Conservation (phyloP, 2,888 invertebrate species). For the Dynastes maya region DNA sequence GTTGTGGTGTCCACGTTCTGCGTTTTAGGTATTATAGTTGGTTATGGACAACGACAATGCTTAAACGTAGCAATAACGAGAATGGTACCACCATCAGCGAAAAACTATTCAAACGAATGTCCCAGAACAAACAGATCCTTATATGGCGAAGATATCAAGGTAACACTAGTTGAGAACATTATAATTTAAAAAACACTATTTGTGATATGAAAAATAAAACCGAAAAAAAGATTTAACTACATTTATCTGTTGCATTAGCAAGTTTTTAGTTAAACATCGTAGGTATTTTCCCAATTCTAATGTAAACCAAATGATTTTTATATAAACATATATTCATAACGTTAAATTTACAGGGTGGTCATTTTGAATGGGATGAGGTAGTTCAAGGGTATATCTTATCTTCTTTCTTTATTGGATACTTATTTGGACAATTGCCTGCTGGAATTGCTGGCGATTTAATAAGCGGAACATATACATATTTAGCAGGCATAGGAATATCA, state of each 20-base stretch:
- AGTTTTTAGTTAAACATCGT: too few species aligned
- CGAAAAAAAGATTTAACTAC: too few species aligned
- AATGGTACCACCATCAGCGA: background rate
- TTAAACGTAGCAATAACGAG: conserved; percentile 20
- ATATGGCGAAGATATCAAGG: background rate
- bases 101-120: conserved; percentile 3
- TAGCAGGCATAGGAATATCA: conserved; percentile 16
- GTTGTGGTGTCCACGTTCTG: conserved; percentile 11
- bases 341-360: conserved; percentile 13
- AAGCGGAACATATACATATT: conserved; percentile 9
- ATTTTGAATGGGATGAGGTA: conserved; percentile 1
- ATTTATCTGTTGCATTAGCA: too few species aligned
- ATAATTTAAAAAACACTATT: background rate
- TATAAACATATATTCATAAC: too few species aligned
- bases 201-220: too few species aligned
- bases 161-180: background rate
- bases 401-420: conserved; percentile 18
- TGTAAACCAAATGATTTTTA: too few species aligned
- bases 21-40: conserved; percentile 17
- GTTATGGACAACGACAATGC: conserved; percentile 19
- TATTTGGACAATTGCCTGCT: conserved; percentile 13
- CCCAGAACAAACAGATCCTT: conserved; percentile 2
- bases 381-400: conserved; percentile 15
- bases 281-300: too few species aligned
- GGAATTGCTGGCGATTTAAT: conserved; percentile 13